Evolutionary conservation across 2,113 vertebrate genomes (phyloP).

Genomic region (Naja naja): DNA sequence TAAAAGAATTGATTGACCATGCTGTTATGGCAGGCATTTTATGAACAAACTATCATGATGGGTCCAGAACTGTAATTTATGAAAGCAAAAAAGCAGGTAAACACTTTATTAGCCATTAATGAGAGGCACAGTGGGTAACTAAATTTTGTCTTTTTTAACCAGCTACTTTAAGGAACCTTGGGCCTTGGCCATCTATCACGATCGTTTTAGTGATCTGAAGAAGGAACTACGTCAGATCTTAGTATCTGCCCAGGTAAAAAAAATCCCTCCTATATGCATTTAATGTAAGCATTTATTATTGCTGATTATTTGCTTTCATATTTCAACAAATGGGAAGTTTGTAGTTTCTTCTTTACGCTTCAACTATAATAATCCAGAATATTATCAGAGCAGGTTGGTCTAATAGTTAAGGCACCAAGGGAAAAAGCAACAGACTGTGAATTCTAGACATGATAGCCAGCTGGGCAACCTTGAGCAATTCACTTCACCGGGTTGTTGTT

Average conservation of each 20-base stretch:
- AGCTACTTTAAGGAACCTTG: constrained; percentile 91
- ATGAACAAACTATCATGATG: constrained; percentile 84
- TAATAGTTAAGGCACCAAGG: not conserved
- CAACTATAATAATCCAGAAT: not conserved
- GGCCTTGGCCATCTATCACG: constrained; percentile 86
- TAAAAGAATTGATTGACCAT: constrained; percentile 94
- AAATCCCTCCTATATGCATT: constrained; percentile 37
- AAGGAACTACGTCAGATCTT: constrained; percentile 83
- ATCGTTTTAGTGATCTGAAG: constrained; percentile 89
- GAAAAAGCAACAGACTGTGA: not conserved
- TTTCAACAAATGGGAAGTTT: not conserved
- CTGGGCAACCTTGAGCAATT: not conserved
- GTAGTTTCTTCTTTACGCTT: constrained; percentile 31
- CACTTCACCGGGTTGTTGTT: not conserved
- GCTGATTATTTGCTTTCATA: constrained; percentile 53
- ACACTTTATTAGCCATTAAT: constrained; percentile 80
- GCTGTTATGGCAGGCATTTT: constrained; percentile 83
- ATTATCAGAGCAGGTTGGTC: not conserved
- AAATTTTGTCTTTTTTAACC: constrained; percentile 67
- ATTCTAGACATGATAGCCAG: not conserved
- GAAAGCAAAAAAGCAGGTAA: constrained; percentile 79
- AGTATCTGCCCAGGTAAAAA: constrained; percentile 68
- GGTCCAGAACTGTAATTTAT: constrained; percentile 79
- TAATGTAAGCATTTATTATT: constrained; percentile 51
- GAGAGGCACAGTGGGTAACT: constrained; percentile 75